Evolutionary conservation across 1,140 invertebrate genomes (phyloP), one percentile per base, ranked within the genome.

Genomic region (Megalonaias nervosa): DNA sequence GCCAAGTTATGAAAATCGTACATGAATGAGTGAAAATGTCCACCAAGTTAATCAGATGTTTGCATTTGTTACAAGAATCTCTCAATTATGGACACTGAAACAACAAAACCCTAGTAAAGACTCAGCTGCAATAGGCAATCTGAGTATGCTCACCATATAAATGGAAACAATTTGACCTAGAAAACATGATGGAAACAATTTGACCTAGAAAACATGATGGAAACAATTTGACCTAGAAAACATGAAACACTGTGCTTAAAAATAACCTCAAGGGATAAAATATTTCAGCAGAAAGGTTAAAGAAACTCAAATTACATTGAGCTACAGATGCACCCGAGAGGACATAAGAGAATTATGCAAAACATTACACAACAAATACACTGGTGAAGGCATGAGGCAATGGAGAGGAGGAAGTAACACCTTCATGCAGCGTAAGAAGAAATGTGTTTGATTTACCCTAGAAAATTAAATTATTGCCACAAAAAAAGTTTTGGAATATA

Each of bases 81-180:
- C 68, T 61, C 13, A 61, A 57, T 57, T 56, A 55, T 19, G 72
- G 26, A 60, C 72, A 62, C 12, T 56, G 9, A 62, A 61, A 21
- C 61, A 58, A 72, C 62, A 77, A 72, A 56, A 31, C 64, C 17
- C 23, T 71, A 14, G 71, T 77, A 23, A n/a, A 65, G 14, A 55
- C 75, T 1, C 68, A 67, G 15, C 55, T 77, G 9, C 69, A 77
- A 31, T 77, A 67, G 48, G 61, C 21, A 11, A 67, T 19, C 17
- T 58, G 17, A 13, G 59, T 68, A 9, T 73, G 70, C 64, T 67
- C 19, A 26, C 65, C 61, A 11, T 77, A 77, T n/a, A 60, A 75
- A 58, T 13, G 15, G 17, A 65, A 71, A 64, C 17, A 70, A 70
- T n/a, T n/a, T n/a, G n/a, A n/a, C n/a, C n/a, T n/a, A n/a, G n/a